phyloP scores from a whole-genome alignment of 2,888 invertebrate species.

The Xylophagus ater region DNA sequence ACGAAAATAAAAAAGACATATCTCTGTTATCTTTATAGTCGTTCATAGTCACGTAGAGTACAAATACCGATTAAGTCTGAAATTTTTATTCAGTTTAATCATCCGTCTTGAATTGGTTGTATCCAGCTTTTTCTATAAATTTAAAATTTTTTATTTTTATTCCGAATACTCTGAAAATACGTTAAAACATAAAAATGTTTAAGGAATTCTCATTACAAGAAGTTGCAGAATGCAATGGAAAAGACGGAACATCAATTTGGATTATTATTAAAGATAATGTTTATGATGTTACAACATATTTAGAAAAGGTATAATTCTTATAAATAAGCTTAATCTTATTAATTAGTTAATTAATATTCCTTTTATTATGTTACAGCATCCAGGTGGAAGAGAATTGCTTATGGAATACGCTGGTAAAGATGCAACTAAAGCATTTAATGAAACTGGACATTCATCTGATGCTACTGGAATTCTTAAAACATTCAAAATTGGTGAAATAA shows the following conservation, averaged over 20 bases:
- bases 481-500: conserved; percentile 55
- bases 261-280: conserved; percentile 52
- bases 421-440: conserved; percentile 52
- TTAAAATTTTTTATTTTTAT: no score
- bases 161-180: no score
- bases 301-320: conserved; percentile 42
- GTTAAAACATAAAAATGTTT: no score
- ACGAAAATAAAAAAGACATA: no score
- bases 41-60: no score
- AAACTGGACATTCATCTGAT: conserved; percentile 56
- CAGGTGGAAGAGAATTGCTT: conserved; percentile 53
- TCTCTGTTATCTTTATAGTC: no score
- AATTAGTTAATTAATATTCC: conserved; percentile 1
- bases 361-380: conserved; percentile 45
- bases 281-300: conserved; percentile 56
- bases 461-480: conserved; percentile 47
- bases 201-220: conserved; percentile 45
- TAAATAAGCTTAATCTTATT: neutral
- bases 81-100: no score
- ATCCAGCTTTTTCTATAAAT: no score
- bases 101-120: no score
- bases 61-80: no score
- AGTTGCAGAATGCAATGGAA: conserved; percentile 48
- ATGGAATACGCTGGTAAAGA: conserved; percentile 56
- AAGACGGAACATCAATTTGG: conserved; percentile 47